phyloP scores from a whole-genome alignment of 2,113 vertebrate species.

The Callipepla squamata region DNA sequence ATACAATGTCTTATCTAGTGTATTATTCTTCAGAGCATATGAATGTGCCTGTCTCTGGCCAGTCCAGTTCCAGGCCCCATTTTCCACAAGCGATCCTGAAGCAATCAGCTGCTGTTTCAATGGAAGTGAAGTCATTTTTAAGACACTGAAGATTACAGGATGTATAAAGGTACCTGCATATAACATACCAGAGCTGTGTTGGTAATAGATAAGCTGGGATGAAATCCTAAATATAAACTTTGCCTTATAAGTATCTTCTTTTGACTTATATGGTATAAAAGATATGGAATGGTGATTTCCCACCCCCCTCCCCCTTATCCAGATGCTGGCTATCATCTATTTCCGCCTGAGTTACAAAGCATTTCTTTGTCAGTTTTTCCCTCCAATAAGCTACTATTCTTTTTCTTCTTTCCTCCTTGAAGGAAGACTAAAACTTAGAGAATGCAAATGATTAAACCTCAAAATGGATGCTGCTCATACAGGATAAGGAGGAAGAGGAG shows the following conservation, averaged over 20 bases:
- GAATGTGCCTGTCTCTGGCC: not conserved
- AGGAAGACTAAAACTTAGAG: not conserved
- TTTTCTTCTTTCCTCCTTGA: not conserved
- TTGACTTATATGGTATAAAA: not conserved
- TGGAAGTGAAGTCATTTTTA: not conserved
- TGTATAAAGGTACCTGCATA: not conserved
- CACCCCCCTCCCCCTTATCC: not conserved
- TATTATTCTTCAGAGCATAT: not conserved
- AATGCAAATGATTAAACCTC: not conserved
- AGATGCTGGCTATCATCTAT: not conserved
- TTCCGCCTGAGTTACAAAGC: not conserved
- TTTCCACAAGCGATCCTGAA: not conserved
- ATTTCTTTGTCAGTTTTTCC: not conserved
- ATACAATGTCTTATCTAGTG: not conserved
- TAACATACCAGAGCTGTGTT: not conserved
- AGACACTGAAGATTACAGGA: not conserved
- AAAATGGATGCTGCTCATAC: not conserved
- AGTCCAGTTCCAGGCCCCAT: not conserved
- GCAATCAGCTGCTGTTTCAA: not conserved
- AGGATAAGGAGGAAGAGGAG: not conserved
- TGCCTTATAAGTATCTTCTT: not conserved
- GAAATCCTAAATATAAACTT: constrained; percentile 10
- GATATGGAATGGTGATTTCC: not conserved
- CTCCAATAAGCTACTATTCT: not conserved
- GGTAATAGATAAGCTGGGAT: constrained; percentile 1